These are phyloP conservation scores for Drosophila repletoides DNA, from an alignment of 1,140 invertebrate genomes.

Conservation along the genomic window DNA sequence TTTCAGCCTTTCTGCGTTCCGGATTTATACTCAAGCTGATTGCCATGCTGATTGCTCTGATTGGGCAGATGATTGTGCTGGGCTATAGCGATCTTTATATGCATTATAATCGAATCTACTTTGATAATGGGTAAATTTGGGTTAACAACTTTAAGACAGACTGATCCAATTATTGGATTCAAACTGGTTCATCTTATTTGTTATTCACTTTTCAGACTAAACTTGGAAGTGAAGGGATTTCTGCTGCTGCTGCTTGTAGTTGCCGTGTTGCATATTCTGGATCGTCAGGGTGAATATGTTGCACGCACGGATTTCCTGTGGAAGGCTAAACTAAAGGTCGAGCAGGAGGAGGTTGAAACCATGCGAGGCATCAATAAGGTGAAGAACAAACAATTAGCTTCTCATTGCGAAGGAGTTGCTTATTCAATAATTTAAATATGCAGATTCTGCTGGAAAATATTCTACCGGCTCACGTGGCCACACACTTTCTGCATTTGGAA, in stretches of 20 bases:
- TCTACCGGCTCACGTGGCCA: slow-evolving; percentile 96
- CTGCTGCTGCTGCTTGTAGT: slow-evolving; percentile 86
- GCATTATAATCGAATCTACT: slow-evolving; percentile 84
- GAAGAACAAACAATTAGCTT: too few relatives aligned
- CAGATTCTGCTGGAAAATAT: slow-evolving; percentile 97
- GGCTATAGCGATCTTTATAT: slow-evolving; percentile 85
- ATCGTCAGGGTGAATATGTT: slow-evolving; percentile 93
- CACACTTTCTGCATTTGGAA: slow-evolving; percentile 90
- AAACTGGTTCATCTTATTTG: too few relatives aligned
- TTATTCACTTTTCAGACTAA: slow-evolving; percentile 83
- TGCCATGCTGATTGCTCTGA: slow-evolving; percentile 88
- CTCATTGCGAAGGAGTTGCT: too few relatives aligned
- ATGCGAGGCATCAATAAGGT: slow-evolving; percentile 97
- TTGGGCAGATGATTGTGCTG: slow-evolving; percentile 86
- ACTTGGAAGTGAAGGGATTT: slow-evolving; percentile 87
- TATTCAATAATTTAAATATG: not conserved
- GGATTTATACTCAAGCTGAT: slow-evolving; percentile 92
- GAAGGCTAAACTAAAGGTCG: slow-evolving; percentile 94
- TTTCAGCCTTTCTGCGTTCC: slow-evolving; percentile 92
- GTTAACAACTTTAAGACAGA: too few relatives aligned
- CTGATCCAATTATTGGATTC: too few relatives aligned
- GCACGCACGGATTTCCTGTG: slow-evolving; percentile 95
- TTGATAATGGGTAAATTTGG: slow-evolving; percentile 84
- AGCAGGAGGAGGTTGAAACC: slow-evolving; percentile 96
- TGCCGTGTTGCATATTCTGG: slow-evolving; percentile 89